Evolutionary conservation across 2,888 invertebrate genomes (phyloP).

Genomic region (Cistogaster globosa): DNA sequence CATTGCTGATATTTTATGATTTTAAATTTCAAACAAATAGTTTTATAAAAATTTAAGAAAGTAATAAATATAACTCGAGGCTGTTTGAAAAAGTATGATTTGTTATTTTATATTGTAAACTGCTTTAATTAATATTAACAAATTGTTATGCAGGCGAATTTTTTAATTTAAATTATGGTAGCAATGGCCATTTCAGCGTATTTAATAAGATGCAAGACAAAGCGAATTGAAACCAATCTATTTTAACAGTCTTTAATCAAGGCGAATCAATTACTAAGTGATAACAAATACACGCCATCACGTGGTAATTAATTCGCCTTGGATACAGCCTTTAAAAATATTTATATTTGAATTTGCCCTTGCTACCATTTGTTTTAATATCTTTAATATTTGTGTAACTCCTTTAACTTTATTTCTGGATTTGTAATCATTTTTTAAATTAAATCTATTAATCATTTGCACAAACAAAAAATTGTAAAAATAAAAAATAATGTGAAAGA

Average conservation of each 20-base stretch:
- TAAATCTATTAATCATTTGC: constrained; percentile 23
- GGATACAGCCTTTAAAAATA: too few species aligned
- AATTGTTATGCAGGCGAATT: too few species aligned
- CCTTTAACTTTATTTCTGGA: background rate
- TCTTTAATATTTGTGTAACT: background rate
- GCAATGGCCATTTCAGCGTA: too few species aligned
- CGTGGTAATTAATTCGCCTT: too few species aligned
- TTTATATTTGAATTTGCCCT: too few species aligned
- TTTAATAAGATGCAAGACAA: too few species aligned
- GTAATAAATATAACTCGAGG: constrained; percentile 30
- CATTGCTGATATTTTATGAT: background rate
- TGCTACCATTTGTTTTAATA: too few species aligned
- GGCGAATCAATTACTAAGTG: too few species aligned
- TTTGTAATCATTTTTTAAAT: background rate
- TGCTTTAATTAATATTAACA: background rate
- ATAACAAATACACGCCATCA: too few species aligned
- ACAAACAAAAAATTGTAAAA: constrained; percentile 39
- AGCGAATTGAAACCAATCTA: too few species aligned
- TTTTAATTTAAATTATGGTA: too few species aligned
- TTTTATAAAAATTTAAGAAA: background rate
- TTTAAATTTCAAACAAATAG: background rate
- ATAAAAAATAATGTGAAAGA: constrained; percentile 18
- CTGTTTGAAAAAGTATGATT: constrained; percentile 13
- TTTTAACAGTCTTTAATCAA: too few species aligned
- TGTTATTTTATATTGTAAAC: background rate